Percentiles rank a stretch among this genome's conserved stretches.
These are phyloP conservation scores for Venturia canescens DNA, from an alignment of 1,140 invertebrate species.

Conservation along the genomic window DNA sequence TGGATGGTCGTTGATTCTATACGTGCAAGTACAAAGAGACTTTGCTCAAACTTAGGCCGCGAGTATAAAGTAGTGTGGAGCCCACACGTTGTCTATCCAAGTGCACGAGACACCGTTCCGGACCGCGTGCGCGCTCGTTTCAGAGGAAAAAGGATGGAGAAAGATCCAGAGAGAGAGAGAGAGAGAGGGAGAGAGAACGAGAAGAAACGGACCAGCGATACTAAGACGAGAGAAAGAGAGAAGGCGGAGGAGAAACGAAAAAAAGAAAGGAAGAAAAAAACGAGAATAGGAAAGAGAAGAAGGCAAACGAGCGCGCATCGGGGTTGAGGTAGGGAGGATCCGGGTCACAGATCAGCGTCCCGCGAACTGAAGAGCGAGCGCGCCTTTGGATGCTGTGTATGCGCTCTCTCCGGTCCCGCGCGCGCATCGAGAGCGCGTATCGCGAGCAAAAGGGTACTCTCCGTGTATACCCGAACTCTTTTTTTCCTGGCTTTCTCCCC, in stretches of 20 bases:
- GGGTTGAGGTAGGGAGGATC: conserved; percentile 75
- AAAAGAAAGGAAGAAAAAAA: conserved; percentile 50
- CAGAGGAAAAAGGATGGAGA: not conserved
- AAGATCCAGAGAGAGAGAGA: conserved; percentile 35
- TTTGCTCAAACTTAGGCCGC: not conserved
- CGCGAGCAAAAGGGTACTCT: conserved; percentile 71
- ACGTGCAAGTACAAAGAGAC: conserved; percentile 3
- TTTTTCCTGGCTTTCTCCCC: conserved; percentile 41
- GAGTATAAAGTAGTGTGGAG: not conserved
- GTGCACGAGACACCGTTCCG: conserved; percentile 16
- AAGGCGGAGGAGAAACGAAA: conserved; percentile 50
- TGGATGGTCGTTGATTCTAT: not conserved
- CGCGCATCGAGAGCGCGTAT: conserved; percentile 74
- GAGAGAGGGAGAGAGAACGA: conserved; percentile 49
- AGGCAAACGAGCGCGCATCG: conserved; percentile 50
- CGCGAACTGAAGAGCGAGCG: conserved; percentile 66
- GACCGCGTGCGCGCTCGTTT: conserved; percentile 19
- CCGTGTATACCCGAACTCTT: conserved; percentile 55
- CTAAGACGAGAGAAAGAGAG: conserved; percentile 45
- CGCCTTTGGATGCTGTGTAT: conserved; percentile 57
- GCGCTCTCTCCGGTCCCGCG: conserved; percentile 56
- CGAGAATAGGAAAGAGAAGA: conserved; percentile 38
- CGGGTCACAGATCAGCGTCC: conserved; percentile 77
- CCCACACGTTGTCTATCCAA: conserved; percentile 7
- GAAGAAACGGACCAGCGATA: too few species aligned